Base-by-base conservation (phyloP, 1,140 invertebrate species). In the Megalopta genalis region DNA sequence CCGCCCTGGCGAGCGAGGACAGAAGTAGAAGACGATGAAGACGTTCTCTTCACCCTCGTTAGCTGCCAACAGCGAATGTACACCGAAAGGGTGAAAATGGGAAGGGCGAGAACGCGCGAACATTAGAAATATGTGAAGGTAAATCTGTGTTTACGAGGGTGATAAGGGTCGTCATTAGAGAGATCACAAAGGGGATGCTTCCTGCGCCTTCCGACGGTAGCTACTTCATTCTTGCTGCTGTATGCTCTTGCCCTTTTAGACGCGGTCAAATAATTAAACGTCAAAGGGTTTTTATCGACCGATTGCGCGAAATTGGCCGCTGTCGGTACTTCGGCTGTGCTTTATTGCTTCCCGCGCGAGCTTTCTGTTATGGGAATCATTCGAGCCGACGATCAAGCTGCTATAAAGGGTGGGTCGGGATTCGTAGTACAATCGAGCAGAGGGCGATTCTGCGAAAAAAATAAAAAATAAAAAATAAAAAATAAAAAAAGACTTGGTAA, bases 161-260 rank as follows among this genome's bases (percentile, higher is more conserved):
- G 84, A 85, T 86, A 86, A 86, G 76, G 76, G 79, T 81, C 77
- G 81, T 86, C 85, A 83, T 86, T 83, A 86, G 84, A 74, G 76
- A 64, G 21, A 60, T 70, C 81, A 77, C 85, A 83, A 85, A 86
- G 65, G 59, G 52, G 60, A 73, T 77, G 70, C 57, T 75, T 68
- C 68, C 46, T 67, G 32, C 54, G 66, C 66, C 23, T 81, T 57
- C 59, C 27, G 80, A 75, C 49, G 80, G 60, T 66, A 60, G 57
- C 18, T 71, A 75, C 39, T 72, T 80, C 67, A 71, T 60, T 64
- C 23, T 54, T 54, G 8, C 18, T 21, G 39, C 25, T 63, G 46
- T 32, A 52, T 23, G 18, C 27, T 66, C 25, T n/a, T 18, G 6
- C 21, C 46, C 39, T 21, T 66, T 42, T 62, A 32, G 23, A 16